Evolutionary conservation across 2,797 vertebrate genomes (phyloP).

Genomic region (Clarias laeviceps): DNA sequence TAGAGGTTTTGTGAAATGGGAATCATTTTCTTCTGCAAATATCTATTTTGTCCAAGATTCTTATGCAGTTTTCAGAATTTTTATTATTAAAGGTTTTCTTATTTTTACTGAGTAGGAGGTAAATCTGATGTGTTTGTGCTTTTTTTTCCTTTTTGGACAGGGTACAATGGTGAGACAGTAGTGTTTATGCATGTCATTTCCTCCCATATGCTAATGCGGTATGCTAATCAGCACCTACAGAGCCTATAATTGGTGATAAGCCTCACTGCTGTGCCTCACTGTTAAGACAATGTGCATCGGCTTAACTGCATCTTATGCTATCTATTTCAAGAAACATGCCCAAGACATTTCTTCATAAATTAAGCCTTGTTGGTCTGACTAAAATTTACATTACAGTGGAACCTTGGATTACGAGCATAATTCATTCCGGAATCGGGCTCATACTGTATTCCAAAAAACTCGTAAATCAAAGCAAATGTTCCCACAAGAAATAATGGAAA

Average conservation of each 20-base stretch:
- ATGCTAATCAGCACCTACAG: constrained; percentile 27
- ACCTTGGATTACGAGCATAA: too few species aligned
- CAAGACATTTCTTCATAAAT: constrained; percentile 11
- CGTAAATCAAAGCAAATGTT: too few species aligned
- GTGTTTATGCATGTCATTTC: constrained; percentile 34
- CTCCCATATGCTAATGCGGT: constrained; percentile 22
- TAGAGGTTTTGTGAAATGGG: not conserved
- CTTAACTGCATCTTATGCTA: constrained; percentile 12
- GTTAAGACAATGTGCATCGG: constrained; percentile 15
- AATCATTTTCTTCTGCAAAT: not conserved
- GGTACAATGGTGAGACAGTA: not conserved
- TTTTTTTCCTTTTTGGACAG: not conserved
- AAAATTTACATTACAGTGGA: constrained; percentile 3
- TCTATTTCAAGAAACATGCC: not conserved
- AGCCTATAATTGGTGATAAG: constrained; percentile 22
- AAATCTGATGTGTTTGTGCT: not conserved
- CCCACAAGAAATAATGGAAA: too few species aligned
- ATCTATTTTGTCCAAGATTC: not conserved
- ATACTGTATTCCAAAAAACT: too few species aligned
- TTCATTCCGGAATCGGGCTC: too few species aligned
- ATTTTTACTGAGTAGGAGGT: not conserved
- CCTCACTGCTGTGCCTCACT: constrained; percentile 12
- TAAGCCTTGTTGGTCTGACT: constrained; percentile 3
- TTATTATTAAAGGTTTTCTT: not conserved
- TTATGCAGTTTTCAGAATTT: not conserved